Base-by-base conservation (phyloP, 2,113 vertebrate species). In the Rafetus swinhoei region DNA sequence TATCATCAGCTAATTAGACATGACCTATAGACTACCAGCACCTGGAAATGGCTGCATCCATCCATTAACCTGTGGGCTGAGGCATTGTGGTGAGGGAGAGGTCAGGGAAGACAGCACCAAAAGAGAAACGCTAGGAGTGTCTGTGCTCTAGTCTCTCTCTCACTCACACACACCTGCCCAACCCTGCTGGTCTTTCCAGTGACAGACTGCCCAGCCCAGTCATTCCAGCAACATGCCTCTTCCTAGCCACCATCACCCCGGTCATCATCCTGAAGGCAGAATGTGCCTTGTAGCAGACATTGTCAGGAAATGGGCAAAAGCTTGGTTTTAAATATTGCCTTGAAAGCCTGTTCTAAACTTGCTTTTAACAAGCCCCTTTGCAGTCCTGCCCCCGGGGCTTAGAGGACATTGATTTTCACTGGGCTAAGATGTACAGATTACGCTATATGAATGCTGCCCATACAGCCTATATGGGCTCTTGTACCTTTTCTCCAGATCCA, bases 321-420 rank as follows among this genome's bases (percentile, higher is more conserved):
- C 74, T 77, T 10, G 4, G 50, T 45, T 77, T 14, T 50, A 25
- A 77, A 50, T 14, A 14, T 19, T 6, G 39, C 74, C 74, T 77
- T 45, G 35, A 50, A 77, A 77, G 11, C 45, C 7, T 77, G 45
- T 25, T 50, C 39, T 45, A 50, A 77, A 76, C 72, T 39, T 19
- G 16, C 16, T 76, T 25, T 4, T 76, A 45, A 76, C 39, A 39
- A 45, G 39, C 5, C 39, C 32, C 10, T 76, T 4, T 45, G 11
- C 4, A 25, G 52, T 0, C 0, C 19, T 39, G 27, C 7, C 39
- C 62, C 53, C 12, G 25, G 15, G 24, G 8, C 39, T 0, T 11
- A 35, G 0, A 21, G 7, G 10, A 5, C 15, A 32, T 57, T 9
- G n/a, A 13, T 1, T 9, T 35, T 19, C 15, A n/a, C 18, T 72